phyloP scores from a whole-genome alignment of 2,113 vertebrate genomes.

The Pao palembangensis region DNA sequence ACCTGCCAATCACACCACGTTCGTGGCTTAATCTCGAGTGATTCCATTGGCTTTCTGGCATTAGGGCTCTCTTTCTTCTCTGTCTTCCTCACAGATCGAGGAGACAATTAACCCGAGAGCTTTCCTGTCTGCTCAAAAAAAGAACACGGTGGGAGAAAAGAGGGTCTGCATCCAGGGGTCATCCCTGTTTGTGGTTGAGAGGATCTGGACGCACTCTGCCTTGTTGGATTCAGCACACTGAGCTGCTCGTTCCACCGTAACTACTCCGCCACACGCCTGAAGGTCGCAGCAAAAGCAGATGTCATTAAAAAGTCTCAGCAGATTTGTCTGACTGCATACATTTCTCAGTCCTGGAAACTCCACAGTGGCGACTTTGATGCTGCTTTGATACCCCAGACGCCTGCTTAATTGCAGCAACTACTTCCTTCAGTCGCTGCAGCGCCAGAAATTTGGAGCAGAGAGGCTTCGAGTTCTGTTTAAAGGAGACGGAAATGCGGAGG shows the following conservation, averaged over 20 bases:
- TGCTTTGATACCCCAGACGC: constrained; percentile 28
- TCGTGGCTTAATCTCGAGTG: constrained; percentile 58
- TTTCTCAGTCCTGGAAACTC: constrained; percentile 1
- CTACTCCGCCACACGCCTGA: constrained; percentile 3
- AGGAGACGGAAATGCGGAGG: constrained; percentile 47
- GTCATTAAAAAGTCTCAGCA: too few relatives aligned
- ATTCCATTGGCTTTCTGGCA: constrained; percentile 42
- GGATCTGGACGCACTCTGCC: not conserved
- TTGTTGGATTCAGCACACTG: constrained; percentile 19
- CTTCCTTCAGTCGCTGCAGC: constrained; percentile 25
- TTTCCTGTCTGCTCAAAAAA: constrained; percentile 10
- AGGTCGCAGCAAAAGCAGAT: constrained; percentile 20
- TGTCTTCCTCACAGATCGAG: constrained; percentile 28
- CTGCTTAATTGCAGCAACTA: constrained; percentile 39
- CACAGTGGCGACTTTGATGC: constrained; percentile 20
- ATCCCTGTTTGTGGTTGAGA: constrained; percentile 20
- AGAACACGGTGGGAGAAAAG: constrained; percentile 24
- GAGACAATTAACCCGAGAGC: constrained; percentile 50
- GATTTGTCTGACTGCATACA: not conserved
- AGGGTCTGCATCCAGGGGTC: constrained; percentile 18
- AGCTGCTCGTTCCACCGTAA: constrained; percentile 2
- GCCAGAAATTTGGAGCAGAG: constrained; percentile 30
- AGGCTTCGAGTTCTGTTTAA: constrained; percentile 29
- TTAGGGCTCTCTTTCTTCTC: constrained; percentile 9
- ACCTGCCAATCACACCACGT: constrained; percentile 58